Evolutionary conservation across 53 echinoderm and acorn worm genomes (phyloP), one percentile per base, ranked within the genome.

Genomic region (Arbacia lixula): DNA sequence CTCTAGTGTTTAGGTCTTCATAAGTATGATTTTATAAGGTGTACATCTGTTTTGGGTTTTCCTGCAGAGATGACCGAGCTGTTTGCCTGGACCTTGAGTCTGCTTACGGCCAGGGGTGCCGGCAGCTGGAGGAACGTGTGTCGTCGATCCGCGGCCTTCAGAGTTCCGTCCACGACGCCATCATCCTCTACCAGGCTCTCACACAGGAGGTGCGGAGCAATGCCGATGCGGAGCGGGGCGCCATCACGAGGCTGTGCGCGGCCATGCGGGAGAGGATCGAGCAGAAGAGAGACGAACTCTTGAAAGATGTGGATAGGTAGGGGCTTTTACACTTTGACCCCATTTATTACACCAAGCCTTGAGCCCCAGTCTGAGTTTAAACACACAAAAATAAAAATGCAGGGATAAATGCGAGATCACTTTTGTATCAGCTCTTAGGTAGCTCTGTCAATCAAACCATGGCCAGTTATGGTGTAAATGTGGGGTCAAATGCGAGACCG

Each of bases 141-240:
- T 27, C 52, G 22, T 71, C 88, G 4, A 88, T 88, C 61, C 71
- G 67, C 29, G 88, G 71, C 20, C 72, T 88, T 10, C 88, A 88
- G 83, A 81, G 69, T 36, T 68, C 83, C 6, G 82, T 88, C 57
- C 88, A 88, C 22, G 69, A 88, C 83, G 81, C 88, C 16, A 88
- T 88, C 49, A 81, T 88, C 78, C 83, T 88, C 1, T 88, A 71
- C 82, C 88, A 88, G 72, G 88, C 88, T n/a, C 36, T 88, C 31
- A 81, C 69, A 54, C 83, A 82, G 46, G 88, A 88, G 60, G 88
- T 88, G 35, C 68, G 49, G 83, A 83, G 43, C 29, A 88, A 88
- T 60, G 88, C 83, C 1, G 88, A 88, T 35, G 69, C 82, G 60
- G 88, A 88, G 60, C 81, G 88, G 55, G 60, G 40, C 16, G 53